phyloP scores from a whole-genome alignment of 1,140 invertebrate genomes.

The Sitobion miscanthi region DNA sequence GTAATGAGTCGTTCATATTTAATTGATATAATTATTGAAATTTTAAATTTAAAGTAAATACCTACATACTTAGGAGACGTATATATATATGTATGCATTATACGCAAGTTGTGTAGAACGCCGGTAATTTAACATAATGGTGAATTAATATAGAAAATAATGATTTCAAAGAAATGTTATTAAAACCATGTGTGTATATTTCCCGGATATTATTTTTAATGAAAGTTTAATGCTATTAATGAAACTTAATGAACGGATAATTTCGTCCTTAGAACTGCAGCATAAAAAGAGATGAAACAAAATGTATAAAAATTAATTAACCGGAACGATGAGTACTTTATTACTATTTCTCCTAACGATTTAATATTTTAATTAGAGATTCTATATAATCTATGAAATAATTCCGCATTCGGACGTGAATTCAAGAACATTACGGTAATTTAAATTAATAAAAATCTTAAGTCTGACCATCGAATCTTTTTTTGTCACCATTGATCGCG shows the following conservation, averaged over 20 bases:
- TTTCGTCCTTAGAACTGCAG: slow-evolving; percentile 7
- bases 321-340: not conserved
- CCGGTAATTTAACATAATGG: not conserved
- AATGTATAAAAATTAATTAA: not conserved
- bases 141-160: not conserved
- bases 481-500: not conserved
- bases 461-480: slow-evolving; percentile 15
- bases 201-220: not conserved
- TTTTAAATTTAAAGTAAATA: not conserved
- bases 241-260: slow-evolving; percentile 6
- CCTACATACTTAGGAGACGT: not conserved
- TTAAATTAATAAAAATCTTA: not conserved
- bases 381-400: not conserved
- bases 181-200: not conserved
- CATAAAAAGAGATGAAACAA: not conserved
- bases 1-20: not conserved
- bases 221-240: not conserved
- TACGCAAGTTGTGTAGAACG: not conserved
- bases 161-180: not conserved
- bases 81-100: too few relatives aligned
- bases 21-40: not conserved
- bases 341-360: not conserved
- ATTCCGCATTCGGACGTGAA: not conserved
- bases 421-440: slow-evolving; percentile 1
- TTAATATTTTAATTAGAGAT: not conserved